A percentile compares a stretch with the other conserved stretches of the same genome.
Evolutionary conservation across 2,888 invertebrate genomes (phyloP).

Genomic region (Cheilosia pagana): DNA sequence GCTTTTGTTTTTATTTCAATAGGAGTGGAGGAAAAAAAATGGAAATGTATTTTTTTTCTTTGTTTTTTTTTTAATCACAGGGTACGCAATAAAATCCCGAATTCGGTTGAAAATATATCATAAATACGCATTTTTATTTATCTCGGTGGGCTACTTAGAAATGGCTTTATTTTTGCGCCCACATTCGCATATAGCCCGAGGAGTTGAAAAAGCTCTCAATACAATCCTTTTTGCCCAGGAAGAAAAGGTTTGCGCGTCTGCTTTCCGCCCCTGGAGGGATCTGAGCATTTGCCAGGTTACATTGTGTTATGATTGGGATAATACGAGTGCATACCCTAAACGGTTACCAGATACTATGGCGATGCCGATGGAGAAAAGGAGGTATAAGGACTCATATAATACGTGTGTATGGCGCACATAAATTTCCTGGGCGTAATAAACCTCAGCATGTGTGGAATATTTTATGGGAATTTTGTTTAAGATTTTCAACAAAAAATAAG

Average conservation of each 20-base stretch:
- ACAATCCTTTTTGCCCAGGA: slow-evolving; percentile 35
- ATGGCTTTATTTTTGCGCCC: slow-evolving; percentile 15
- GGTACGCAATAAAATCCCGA: slow-evolving; percentile 72
- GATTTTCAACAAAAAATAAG: too few relatives aligned
- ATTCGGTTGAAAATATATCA: slow-evolving; percentile 73
- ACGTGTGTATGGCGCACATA: slow-evolving; percentile 20
- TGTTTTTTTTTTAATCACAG: slow-evolving; percentile 57
- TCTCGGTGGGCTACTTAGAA: slow-evolving; percentile 36
- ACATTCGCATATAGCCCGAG: slow-evolving; percentile 15
- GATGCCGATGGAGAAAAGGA: not conserved
- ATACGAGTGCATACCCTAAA: slow-evolving; percentile 31
- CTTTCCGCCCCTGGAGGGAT: slow-evolving; percentile 14
- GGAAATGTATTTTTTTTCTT: slow-evolving; percentile 15
- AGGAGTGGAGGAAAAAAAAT: slow-evolving; percentile 17
- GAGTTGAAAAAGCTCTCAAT: slow-evolving; percentile 35
- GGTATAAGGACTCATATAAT: slow-evolving; percentile 4
- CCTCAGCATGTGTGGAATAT: slow-evolving; percentile 48
- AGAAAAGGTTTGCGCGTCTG: slow-evolving; percentile 25
- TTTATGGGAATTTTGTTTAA: slow-evolving; percentile 28
- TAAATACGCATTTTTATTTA: slow-evolving; percentile 67
- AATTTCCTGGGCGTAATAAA: slow-evolving; percentile 33
- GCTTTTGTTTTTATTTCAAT: slow-evolving; percentile 28
- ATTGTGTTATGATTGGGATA: slow-evolving; percentile 59
- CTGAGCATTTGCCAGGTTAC: slow-evolving; percentile 31
- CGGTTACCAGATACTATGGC: slow-evolving; percentile 21